Percentiles rank a stretch among this genome's conserved stretches.
Evolutionary conservation across 2,797 vertebrate genomes (phyloP).

Genomic region (Rhinogobio ventralis): DNA sequence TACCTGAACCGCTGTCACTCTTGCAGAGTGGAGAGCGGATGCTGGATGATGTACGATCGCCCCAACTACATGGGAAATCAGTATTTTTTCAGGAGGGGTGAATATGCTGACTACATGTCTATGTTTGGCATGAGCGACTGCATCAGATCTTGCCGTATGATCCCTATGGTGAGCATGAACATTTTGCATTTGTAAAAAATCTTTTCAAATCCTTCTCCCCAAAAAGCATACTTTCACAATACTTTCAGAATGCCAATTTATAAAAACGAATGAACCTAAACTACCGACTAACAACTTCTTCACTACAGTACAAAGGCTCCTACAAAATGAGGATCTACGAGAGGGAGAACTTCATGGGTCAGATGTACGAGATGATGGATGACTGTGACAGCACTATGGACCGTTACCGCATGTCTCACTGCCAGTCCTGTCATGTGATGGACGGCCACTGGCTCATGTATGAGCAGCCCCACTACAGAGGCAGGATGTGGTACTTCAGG

Average conservation of each 20-base stretch:
- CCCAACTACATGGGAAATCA: constrained; percentile 70
- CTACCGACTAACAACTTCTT: not conserved
- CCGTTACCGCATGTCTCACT: constrained; percentile 76
- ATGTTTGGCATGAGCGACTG: constrained; percentile 65
- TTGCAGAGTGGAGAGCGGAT: constrained; percentile 72
- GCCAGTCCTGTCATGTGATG: constrained; percentile 78
- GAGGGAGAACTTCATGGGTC: constrained; percentile 75
- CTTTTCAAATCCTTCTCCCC: not conserved
- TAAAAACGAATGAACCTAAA: not conserved
- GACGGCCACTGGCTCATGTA: constrained; percentile 77
- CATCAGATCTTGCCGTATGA: constrained; percentile 61
- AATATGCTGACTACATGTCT: constrained; percentile 68
- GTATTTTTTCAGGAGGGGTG: constrained; percentile 68
- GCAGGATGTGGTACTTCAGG: constrained; percentile 76
- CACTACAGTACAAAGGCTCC: constrained; percentile 73
- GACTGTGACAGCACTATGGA: constrained; percentile 77
- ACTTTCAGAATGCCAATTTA: not conserved
- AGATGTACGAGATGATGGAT: constrained; percentile 77
- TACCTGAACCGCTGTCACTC: constrained; percentile 77
- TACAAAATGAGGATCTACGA: constrained; percentile 79
- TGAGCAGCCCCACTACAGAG: constrained; percentile 76
- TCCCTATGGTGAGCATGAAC: constrained; percentile 52
- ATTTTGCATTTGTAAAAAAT: not conserved
- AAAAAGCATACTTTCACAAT: not conserved
- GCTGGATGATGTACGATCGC: constrained; percentile 71